phyloP scores from a whole-genome alignment of 2,888 invertebrate species.

The Pseudococcus longispinus region DNA sequence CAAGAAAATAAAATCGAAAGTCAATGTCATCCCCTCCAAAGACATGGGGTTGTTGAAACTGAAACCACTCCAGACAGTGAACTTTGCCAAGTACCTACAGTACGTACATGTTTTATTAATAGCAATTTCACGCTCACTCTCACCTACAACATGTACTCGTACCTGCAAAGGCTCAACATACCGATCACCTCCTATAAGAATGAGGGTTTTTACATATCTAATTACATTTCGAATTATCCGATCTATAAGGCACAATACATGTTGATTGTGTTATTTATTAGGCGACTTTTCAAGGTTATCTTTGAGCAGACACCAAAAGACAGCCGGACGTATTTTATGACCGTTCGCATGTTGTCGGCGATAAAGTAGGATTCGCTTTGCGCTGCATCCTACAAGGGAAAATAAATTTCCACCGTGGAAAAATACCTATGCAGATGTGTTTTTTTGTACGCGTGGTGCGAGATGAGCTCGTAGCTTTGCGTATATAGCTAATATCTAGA shows the following conservation, averaged over 20 bases:
- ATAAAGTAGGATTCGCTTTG: constrained; percentile 21
- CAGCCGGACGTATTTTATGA: constrained; percentile 17
- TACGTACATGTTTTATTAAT: no score
- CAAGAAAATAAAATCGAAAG: no score
- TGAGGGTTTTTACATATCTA: not conserved
- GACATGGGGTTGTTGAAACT: no score
- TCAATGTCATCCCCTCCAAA: no score
- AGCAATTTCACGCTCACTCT: not conserved
- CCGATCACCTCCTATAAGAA: not conserved
- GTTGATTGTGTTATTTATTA: constrained; percentile 28
- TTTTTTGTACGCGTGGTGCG: not conserved
- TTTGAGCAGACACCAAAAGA: constrained; percentile 40
- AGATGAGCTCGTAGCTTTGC: not conserved
- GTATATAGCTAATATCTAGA: not conserved
- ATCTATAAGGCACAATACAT: not conserved
- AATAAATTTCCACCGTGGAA: constrained; percentile 32
- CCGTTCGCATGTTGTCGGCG: constrained; percentile 7
- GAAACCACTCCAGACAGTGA: no score
- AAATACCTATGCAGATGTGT: constrained; percentile 25
- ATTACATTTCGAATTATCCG: constrained; percentile 7
- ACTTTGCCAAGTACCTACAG: no score
- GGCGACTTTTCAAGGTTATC: constrained; percentile 36
- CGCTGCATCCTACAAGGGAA: not conserved
- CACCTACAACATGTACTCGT: not conserved
- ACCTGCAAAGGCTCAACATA: not conserved